A percentile compares a stretch with the other conserved stretches of the same genome.
Conservation (phyloP, 2,888 invertebrate genomes). For the Aelia acuminata region DNA sequence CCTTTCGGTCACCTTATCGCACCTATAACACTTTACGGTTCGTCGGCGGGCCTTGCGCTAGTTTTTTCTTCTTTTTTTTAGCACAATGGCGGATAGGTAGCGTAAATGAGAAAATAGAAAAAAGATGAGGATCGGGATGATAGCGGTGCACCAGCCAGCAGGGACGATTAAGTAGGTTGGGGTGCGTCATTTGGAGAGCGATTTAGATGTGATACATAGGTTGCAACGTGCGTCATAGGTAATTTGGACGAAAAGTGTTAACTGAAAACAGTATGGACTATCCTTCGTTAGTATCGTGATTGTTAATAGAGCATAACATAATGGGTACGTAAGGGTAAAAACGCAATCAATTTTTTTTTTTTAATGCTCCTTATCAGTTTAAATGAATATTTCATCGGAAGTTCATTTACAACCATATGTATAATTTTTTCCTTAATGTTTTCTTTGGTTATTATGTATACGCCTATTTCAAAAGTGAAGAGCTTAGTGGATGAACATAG, state of each 20-base stretch:
- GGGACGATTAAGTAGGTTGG: not conserved
- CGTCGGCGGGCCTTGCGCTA: constrained; percentile 3
- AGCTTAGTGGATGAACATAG: too few relatives aligned
- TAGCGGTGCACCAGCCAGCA: not conserved
- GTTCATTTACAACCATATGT: too few relatives aligned
- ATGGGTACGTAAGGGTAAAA: too few relatives aligned
- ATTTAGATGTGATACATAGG: not conserved
- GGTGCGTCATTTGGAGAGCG: not conserved
- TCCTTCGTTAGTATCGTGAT: not conserved
- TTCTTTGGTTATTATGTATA: too few relatives aligned
- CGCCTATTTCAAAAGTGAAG: too few relatives aligned
- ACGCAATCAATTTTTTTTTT: too few relatives aligned
- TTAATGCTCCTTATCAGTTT: too few relatives aligned
- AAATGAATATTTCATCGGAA: too few relatives aligned
- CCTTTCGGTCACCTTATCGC: not conserved
- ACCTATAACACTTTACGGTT: not conserved
- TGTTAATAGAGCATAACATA: too few relatives aligned
- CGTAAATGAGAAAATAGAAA: not conserved
- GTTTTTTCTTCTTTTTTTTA: constrained; percentile 6
- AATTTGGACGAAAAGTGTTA: not conserved
- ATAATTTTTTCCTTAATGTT: too few relatives aligned
- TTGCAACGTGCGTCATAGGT: not conserved
- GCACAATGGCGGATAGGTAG: not conserved
- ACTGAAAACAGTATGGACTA: not conserved
- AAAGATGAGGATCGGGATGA: not conserved